Evolutionary conservation across 2,113 vertebrate genomes (phyloP), one percentile per base, ranked within the genome.

Genomic region (Nothocercus nigrocapillus): DNA sequence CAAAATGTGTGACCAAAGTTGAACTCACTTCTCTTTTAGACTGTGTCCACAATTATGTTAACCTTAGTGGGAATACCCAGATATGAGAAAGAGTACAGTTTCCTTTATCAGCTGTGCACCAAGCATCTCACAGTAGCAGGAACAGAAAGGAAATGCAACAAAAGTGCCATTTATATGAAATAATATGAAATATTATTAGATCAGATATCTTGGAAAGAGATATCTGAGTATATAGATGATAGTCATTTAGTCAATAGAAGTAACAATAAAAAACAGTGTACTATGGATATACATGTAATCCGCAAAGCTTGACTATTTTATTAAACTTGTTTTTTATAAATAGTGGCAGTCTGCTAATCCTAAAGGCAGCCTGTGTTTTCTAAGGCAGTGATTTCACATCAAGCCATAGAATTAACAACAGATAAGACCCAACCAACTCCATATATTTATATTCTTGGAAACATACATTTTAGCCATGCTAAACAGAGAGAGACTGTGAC

Each of bases 321-420:
- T 78, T 94, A 79, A 89, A 64, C 34, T 68, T 32, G 1, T 3
- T n/a, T 82, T 36, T 63, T 92, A n/a, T 28, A 34, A 32, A 4
- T 44, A 82, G 74, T 51, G 85, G 21, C 17, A 77, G 61, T 91
- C 64, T 89, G 32, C 45, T 24, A 13, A 6, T 45, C 5, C 74
- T 53, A 64, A 1, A 61, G 44, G 73, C 75, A 84, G 17, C 10
- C 34, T 5, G 2, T 81, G 24, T 79, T 89, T 89, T 66, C 53
- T 68, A 24, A 61, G 38, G 56, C 34, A 81, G 53, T n/a, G 17
- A 86, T 64, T 93, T 86, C 34, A 15, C 68, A 82, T 44, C 38
- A 70, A 93, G 40, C 22, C 61, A 76, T 88, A 88, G 34, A 90
- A 82, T 61, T 8, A 85, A 83, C 42, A 89, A 63, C 21, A 75